Evolutionary conservation across 1,140 invertebrate species (phyloP), one percentile per base, ranked within the genome.

Genomic region (Saccostrea glomerata): DNA sequence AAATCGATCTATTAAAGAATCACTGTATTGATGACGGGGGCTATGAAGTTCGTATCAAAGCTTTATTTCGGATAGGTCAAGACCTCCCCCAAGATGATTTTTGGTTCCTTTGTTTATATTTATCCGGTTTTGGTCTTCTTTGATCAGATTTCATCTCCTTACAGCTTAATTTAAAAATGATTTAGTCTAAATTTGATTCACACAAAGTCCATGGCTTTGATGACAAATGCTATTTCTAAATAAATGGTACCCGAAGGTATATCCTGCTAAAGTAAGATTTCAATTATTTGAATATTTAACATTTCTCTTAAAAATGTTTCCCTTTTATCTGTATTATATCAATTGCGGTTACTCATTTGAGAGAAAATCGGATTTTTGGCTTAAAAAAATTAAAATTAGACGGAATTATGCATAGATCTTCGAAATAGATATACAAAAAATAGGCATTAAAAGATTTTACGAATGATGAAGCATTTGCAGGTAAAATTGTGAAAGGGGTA

Each of bases 301-400:
- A 77, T 36, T 11, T 77, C 30, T 77, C 12, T 36, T 2, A n/a
- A 20, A 77, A 77, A 77, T 30, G 23, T 77, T 77, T 30, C 30
- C 70, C 70, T 77, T 77, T 77, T 77, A 77, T 77, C 25, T 77
- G 47, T 77, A 25, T 36, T 40, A 77, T 30, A 77, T 47, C 47
- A 47, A 47, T 77, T 40, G 36, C 70, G 23, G 70, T 77, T 77
- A 77, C 23, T 77, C 23, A 77, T 77, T 30, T 77, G 23, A 77
- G 47, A 15, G 70, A 77, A 30, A 77, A 77, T 77, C 70, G 70
- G 70, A 77, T 77, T 77, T 15, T 77, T 0, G 25, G 70, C 25
- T 77, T 30, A 77, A 77, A 77, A 77, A 30, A 77, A 77, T 77
- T 77, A 13, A 30, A 77, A 77, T 77, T 77, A 77, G 70, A 77